A percentile compares a stretch with the other conserved stretches of the same genome.
These are phyloP conservation scores for Aldrovandia affinis DNA, from an alignment of 2,797 vertebrate species.

Conservation along the genomic window DNA sequence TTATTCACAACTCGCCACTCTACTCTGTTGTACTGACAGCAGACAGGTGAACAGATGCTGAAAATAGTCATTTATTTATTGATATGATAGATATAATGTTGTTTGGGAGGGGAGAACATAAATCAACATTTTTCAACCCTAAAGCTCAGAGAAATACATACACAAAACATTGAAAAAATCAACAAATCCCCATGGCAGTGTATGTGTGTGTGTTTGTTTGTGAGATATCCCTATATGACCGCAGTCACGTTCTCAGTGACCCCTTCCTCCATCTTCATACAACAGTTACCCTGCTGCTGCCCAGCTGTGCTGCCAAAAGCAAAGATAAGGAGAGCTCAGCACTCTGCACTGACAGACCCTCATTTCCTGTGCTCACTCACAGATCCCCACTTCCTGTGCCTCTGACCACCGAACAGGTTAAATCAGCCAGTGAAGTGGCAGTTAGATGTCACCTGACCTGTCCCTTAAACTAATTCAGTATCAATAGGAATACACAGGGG, in stretches of 20 bases:
- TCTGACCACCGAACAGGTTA: not conserved
- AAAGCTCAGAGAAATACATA: slow-evolving; percentile 8
- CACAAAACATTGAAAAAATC: slow-evolving; percentile 13
- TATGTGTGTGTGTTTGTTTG: not conserved
- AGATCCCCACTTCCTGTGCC: too few species aligned
- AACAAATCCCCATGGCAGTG: slow-evolving; percentile 4
- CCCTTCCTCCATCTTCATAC: too few species aligned
- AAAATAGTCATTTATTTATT: slow-evolving; percentile 20
- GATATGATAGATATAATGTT: slow-evolving; percentile 17
- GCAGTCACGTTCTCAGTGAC: not conserved
- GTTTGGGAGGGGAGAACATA: slow-evolving; percentile 1
- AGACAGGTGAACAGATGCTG: not conserved
- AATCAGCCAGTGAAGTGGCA: not conserved
- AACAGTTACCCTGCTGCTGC: too few species aligned
- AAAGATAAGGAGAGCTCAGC: not conserved
- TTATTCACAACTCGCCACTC: not conserved
- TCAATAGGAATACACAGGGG: too few species aligned
- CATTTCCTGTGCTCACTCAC: too few species aligned
- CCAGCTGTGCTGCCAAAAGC: too few species aligned
- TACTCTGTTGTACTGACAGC: not conserved
- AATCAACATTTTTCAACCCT: slow-evolving; percentile 18
- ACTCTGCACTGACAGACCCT: too few species aligned
- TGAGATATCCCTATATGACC: slow-evolving; percentile 18
- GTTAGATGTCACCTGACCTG: too few species aligned
- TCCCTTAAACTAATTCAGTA: too few species aligned